Base-by-base conservation (phyloP, 2,888 invertebrate genomes). In the Noctuana brunneofusca region DNA sequence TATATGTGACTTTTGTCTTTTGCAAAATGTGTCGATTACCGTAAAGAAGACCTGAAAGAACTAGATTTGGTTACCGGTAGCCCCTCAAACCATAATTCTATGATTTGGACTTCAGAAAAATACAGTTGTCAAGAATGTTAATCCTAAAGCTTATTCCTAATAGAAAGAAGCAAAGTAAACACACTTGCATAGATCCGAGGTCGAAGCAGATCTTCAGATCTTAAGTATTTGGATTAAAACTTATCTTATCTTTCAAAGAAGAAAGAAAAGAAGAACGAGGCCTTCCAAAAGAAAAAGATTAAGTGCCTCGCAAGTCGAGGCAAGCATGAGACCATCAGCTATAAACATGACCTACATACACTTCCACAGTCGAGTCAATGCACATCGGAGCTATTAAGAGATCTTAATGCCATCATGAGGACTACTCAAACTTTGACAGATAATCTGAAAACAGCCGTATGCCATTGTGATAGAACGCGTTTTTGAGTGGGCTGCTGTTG, bases 281-380 rank as follows among this genome's bases (percentile, higher is more conserved):
- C 24, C 49, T 22, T 14, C 16, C 27, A 50, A 50, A 11, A 50
- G 50, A 55, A 27, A 35, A 22, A 52, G 16, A 38, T 54, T 41
- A 55, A 43, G 24, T 12, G 41, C n/a, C 35, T 38, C 43, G n/a
- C 41, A 43, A 54, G 14, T 54, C 54, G 30, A 53, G 53, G 54
- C 38, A 38, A 38, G 41, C 18, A 9, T 54, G 38, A 41, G 24
- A 3, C 57, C 22, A 58, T 55, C 55, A 11, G 57, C 35, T 35
- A 58, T 58, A 49, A 58, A 58, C 20, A 52, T 58, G 58, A 58
- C 58, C 58, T 52, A 58, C 20, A 58, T 58, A 49, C 54, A 35
- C 57, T 49, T 50, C 27, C 49, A 14, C 8, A 41, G 59, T 52
- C 48, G 22, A 35, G 49, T 58, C 50, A 50, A 52, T 52, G 41